Conservation (phyloP, 2,113 vertebrate genomes). For the Vulpes vulpes region DNA sequence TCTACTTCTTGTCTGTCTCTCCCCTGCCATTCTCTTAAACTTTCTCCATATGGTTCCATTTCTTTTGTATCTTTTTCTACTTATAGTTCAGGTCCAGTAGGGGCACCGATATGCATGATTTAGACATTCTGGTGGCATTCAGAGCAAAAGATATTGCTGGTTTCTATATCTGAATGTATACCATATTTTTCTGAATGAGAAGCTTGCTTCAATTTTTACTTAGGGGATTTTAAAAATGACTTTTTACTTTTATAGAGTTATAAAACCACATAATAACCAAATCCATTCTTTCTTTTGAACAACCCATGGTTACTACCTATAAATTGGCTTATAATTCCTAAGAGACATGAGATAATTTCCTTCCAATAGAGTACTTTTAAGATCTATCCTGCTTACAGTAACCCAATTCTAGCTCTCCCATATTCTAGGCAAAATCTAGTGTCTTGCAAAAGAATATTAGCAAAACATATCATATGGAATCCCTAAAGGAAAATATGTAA, state of each 20-base stretch:
- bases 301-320: neutral
- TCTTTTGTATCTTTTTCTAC: neutral
- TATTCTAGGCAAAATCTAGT: slow-evolving; percentile 42
- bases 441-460: slow-evolving; percentile 50
- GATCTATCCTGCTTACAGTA: slow-evolving; percentile 6
- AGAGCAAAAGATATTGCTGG: slow-evolving; percentile 29
- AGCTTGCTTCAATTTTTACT: slow-evolving; percentile 40
- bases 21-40: neutral
- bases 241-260: slow-evolving; percentile 45
- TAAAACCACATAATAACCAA: neutral
- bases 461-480: slow-evolving; percentile 10
- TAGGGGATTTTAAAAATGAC: neutral
- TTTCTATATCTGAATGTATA: slow-evolving; percentile 1
- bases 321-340: slow-evolving; percentile 50
- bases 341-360: neutral
- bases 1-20: neutral
- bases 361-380: neutral
- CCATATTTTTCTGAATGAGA: slow-evolving; percentile 11
- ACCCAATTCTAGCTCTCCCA: slow-evolving; percentile 18
- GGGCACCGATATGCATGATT: neutral
- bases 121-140: neutral
- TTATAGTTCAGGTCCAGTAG: neutral
- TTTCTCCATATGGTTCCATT: neutral
- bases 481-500: slow-evolving; percentile 49
- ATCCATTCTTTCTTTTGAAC: slow-evolving; percentile 51